Base-by-base conservation (phyloP, 92 coral and sea anemone genomes). In the Epizoanthus scotinus region DNA sequence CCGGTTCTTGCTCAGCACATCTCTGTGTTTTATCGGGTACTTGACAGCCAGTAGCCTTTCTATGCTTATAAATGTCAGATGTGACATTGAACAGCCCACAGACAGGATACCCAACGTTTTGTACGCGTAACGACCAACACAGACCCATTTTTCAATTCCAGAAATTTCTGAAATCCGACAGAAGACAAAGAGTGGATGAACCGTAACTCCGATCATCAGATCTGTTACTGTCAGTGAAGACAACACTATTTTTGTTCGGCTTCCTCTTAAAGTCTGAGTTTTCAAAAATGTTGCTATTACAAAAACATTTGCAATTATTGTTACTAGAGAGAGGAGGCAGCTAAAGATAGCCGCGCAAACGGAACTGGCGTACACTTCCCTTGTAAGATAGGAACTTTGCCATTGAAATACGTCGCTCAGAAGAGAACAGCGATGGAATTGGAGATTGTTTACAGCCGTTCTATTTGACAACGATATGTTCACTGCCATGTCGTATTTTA, bases 31-130 rank as follows among this genome's bases (percentile, higher is more conserved):
- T 58, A 38, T 40, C 8, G 67, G 49, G 58, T 9, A 74, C 22
- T 38, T 58, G 47, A 74, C 34, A 3, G 55, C 67, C 31, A 74
- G 63, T 57, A 20, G 21, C 25, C 80, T 34, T 74, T 74, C 80
- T 34, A 74, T 74, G 67, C 67, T 74, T 57, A 74, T 74, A 14
- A 74, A 58, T 29, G 56, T 38, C 67, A 74, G 21, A 74, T 74
- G 80, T 3, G 67, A 67, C 49, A 34, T 58, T 31, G 80, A 74
- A 1, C 67, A 50, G 13, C 80, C 80, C 1, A 57, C 68, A 14
- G 67, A 74, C 0, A 58, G 12, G 38, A 74, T 15, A 5, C 20
- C 52, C 22, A 59, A 21, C 8, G 47, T 38, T 18, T 57, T 74
- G 42, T 59, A 74, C 34, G 24, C 14, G 49, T 57, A 63, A 2